Evolutionary conservation across 2,888 invertebrate species (phyloP).

Genomic region (Zaprionus lineosus): DNA sequence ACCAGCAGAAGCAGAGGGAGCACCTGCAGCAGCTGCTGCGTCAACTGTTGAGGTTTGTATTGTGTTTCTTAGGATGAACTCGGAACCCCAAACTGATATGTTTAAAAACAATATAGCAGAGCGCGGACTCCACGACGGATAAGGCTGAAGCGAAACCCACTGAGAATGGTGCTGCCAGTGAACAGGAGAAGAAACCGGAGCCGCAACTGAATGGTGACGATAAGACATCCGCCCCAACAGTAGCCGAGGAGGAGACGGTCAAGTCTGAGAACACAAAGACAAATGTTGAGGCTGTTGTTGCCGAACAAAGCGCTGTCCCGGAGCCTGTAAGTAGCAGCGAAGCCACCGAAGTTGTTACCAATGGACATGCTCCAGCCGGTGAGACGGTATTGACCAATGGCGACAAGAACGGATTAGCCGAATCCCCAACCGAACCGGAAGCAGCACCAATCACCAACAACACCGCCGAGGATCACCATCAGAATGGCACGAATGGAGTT

Average conservation of each 20-base stretch:
- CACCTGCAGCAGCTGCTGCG: slow-evolving; percentile 14
- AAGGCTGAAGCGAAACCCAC: slow-evolving; percentile 55
- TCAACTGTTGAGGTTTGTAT: no score
- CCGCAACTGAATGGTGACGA: slow-evolving; percentile 62
- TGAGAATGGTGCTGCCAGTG: slow-evolving; percentile 72
- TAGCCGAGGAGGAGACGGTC: slow-evolving; percentile 50
- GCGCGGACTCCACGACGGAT: slow-evolving; percentile 34
- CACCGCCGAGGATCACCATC: slow-evolving; percentile 59
- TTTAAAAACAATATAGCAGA: slow-evolving; percentile 18
- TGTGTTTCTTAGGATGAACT: no score
- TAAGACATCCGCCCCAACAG: slow-evolving; percentile 49
- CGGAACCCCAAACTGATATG: no score
- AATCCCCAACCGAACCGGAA: slow-evolving; percentile 60
- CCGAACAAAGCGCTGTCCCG: slow-evolving; percentile 44
- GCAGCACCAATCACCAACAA: slow-evolving; percentile 32
- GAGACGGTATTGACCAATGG: slow-evolving; percentile 56
- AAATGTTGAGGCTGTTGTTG: slow-evolving; percentile 37
- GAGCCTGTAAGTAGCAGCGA: slow-evolving; percentile 31
- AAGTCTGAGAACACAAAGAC: slow-evolving; percentile 47
- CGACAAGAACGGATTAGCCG: slow-evolving; percentile 77
- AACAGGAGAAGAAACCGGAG: slow-evolving; percentile 56
- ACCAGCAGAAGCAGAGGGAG: slow-evolving; percentile 86
- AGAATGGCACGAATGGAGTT: slow-evolving; percentile 73
- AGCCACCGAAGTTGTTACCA: slow-evolving; percentile 59
- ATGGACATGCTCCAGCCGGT: slow-evolving; percentile 55